Evolutionary conservation across 2,797 vertebrate species (phyloP).

Genomic region (Coendou prehensilis): DNA sequence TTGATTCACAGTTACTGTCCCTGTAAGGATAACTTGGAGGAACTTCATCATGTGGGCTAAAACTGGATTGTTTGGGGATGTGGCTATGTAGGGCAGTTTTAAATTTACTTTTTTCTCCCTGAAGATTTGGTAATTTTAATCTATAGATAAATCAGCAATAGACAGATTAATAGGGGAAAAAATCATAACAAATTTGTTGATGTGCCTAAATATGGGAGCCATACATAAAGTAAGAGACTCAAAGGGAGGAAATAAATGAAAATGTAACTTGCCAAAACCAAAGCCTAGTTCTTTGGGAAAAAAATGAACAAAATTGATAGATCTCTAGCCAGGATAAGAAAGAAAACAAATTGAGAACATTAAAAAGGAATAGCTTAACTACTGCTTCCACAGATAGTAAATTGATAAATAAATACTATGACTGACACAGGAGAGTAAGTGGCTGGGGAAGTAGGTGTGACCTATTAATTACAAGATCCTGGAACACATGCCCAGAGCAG

Average conservation of each 20-base stretch:
- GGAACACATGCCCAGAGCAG: background rate
- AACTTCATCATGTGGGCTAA: background rate
- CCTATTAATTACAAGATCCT: background rate
- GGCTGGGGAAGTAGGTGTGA: background rate
- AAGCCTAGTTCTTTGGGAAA: background rate
- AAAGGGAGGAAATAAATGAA: background rate
- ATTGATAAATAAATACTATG: background rate
- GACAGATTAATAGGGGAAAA: background rate
- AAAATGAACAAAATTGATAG: background rate
- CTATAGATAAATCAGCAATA: background rate
- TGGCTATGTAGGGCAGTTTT: background rate
- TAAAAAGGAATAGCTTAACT: background rate
- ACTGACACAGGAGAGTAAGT: background rate
- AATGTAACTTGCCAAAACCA: background rate
- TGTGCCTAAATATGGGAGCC: background rate
- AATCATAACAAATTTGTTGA: background rate
- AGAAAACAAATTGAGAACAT: background rate
- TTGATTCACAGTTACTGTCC: background rate
- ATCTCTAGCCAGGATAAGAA: background rate
- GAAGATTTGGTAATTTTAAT: background rate
- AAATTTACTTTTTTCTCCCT: background rate
- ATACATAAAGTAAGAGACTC: background rate
- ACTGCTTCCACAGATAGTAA: background rate
- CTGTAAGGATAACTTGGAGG: background rate
- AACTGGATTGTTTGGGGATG: background rate